phyloP scores from a whole-genome alignment of 1,140 invertebrate genomes.

The Drosophila lacteicornis region DNA sequence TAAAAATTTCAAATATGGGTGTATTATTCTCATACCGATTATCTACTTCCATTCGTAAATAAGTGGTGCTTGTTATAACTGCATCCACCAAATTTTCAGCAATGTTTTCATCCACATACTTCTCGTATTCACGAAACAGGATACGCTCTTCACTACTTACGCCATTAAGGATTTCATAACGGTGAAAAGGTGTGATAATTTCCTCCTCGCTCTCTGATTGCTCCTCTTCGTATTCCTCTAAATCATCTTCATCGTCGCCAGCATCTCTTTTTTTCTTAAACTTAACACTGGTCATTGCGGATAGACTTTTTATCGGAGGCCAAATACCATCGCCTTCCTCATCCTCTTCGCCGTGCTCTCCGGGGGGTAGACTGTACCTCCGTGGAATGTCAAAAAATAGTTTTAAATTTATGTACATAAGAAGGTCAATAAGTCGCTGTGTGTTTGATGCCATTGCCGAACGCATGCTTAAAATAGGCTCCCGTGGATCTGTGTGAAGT shows the following conservation, averaged over 20 bases:
- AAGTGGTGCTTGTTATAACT: conserved; percentile 81
- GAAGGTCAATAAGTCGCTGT: conserved; percentile 86
- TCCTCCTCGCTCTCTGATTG: conserved; percentile 59
- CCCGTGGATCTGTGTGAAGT: conserved; percentile 86
- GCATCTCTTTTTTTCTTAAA: conserved; percentile 38
- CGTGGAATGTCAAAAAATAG: conserved; percentile 86
- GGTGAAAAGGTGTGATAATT: conserved; percentile 51
- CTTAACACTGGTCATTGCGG: conserved; percentile 47
- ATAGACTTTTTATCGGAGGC: conserved; percentile 52
- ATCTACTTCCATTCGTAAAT: conserved; percentile 83
- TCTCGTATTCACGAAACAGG: conserved; percentile 86
- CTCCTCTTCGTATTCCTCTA: conserved; percentile 57
- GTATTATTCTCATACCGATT: conserved; percentile 71
- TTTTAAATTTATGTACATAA: conserved; percentile 87
- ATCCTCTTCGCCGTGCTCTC: conserved; percentile 60
- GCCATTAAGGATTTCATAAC: conserved; percentile 60
- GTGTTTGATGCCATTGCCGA: conserved; percentile 82
- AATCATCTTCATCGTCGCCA: conserved; percentile 31
- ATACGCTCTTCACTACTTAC: conserved; percentile 48
- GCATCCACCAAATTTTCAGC: conserved; percentile 87
- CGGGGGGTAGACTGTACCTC: conserved; percentile 45
- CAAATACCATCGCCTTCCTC: conserved; percentile 53
- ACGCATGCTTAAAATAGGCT: conserved; percentile 76
- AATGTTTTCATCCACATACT: conserved; percentile 88
- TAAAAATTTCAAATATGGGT: conserved; percentile 88